Evolutionary conservation across 1,140 invertebrate species (phyloP).

Genomic region (Solen grandis): DNA sequence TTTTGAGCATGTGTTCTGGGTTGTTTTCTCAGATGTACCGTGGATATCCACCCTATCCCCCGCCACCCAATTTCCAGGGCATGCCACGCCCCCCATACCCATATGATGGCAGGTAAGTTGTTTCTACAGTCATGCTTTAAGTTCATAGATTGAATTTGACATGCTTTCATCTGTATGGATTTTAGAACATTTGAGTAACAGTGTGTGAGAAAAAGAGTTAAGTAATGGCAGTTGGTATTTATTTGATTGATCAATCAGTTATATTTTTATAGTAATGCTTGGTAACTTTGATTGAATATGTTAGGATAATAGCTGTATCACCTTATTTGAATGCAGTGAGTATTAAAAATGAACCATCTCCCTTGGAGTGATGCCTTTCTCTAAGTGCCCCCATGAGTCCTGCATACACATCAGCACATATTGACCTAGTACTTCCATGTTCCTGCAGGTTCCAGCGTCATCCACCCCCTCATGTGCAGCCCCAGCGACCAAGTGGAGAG

Average conservation of each 20-base stretch:
- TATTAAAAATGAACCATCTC: neutral
- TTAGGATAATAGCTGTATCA: too few relatives aligned
- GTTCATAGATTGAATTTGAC: too few relatives aligned
- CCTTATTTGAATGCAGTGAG: neutral
- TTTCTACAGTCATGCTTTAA: too few relatives aligned
- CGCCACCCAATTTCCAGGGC: constrained; percentile 79
- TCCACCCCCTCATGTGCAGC: constrained; percentile 70
- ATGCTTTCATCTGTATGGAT: too few relatives aligned
- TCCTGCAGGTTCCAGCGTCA: constrained; percentile 57
- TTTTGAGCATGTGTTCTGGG: too few relatives aligned
- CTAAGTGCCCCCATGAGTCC: neutral
- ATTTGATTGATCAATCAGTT: too few relatives aligned
- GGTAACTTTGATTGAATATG: too few relatives aligned
- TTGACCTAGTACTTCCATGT: too few relatives aligned
- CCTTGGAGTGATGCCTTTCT: constrained; percentile 20
- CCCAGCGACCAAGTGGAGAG: constrained; percentile 56
- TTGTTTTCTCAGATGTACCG: constrained; percentile 81
- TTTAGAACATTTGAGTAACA: too few relatives aligned
- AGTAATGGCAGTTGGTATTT: too few relatives aligned
- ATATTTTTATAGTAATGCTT: too few relatives aligned
- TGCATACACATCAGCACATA: neutral
- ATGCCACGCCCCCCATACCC: constrained; percentile 78
- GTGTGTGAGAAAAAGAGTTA: too few relatives aligned
- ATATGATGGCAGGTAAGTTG: constrained; percentile 78
- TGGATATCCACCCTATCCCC: constrained; percentile 75